These are phyloP conservation scores for Penaeus indicus DNA, from an alignment of 1,140 invertebrate genomes.

Conservation along the genomic window DNA sequence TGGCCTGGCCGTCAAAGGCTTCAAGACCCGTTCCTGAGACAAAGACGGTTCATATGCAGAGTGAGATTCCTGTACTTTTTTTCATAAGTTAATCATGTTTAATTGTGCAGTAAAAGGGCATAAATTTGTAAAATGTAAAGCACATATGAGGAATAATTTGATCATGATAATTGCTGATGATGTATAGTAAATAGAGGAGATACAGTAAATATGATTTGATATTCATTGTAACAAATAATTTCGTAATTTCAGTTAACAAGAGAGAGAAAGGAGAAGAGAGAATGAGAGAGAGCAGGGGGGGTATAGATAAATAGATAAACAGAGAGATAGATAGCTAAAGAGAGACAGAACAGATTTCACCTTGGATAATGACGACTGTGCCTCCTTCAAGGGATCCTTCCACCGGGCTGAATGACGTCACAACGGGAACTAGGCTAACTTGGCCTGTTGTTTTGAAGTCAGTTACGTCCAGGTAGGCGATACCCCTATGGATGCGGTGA, in stretches of 20 bases:
- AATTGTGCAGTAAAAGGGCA: neutral
- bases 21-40: constrained; percentile 36
- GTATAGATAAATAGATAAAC: too few relatives aligned
- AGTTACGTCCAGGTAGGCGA: neutral
- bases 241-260: too few relatives aligned
- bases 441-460: constrained; percentile 34
- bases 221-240: too few relatives aligned
- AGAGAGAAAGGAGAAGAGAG: too few relatives aligned
- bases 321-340: too few relatives aligned
- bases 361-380: constrained; percentile 45
- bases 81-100: too few relatives aligned
- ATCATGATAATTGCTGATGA: too few relatives aligned
- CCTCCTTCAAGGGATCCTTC: constrained; percentile 57
- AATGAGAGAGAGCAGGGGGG: too few relatives aligned
- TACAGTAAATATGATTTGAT: too few relatives aligned
- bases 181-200: too few relatives aligned
- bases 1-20: neutral
- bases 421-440: constrained; percentile 45
- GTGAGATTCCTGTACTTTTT: too few relatives aligned
- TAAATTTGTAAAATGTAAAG: neutral
- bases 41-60: neutral
- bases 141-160: too few relatives aligned
- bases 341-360: neutral
- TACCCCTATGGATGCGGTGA: neutral
- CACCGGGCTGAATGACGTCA: constrained; percentile 27